Conservation (phyloP, 1,140 invertebrate species). For the Dufourea novaeangliae region DNA sequence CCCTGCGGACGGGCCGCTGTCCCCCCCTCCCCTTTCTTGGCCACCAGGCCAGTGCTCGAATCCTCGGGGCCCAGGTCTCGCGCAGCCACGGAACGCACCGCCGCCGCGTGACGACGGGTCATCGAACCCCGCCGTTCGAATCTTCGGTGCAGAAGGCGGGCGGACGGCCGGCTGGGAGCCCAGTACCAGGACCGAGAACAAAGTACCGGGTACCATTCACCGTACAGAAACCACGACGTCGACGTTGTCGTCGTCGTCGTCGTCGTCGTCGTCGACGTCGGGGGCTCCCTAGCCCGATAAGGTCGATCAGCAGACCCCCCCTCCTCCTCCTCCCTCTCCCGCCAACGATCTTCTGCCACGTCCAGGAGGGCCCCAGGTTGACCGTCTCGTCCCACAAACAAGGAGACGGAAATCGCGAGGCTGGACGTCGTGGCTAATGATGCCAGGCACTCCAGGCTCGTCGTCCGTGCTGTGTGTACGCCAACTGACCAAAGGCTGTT, state of each 20-base stretch:
- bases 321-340: constrained; percentile 19
- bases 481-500: background rate
- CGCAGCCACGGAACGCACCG: too few relatives aligned
- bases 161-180: too few relatives aligned
- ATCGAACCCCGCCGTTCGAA: constrained; percentile 58
- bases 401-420: constrained; percentile 53
- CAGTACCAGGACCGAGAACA: constrained; percentile 60
- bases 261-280: too few relatives aligned
- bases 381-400: constrained; percentile 53
- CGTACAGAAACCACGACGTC: constrained; percentile 33
- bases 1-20: constrained; percentile 46
- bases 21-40: too few relatives aligned
- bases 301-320: constrained; percentile 23
- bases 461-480: constrained; percentile 6
- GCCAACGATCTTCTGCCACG: background rate
- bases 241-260: too few relatives aligned
- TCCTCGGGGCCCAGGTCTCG: constrained; percentile 17
- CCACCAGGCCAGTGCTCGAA: constrained; percentile 47
- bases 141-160: constrained; percentile 45
- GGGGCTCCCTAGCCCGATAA: constrained; percentile 45
- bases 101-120: constrained; percentile 45
- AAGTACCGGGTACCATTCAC: constrained; percentile 60
- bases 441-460: constrained; percentile 37
- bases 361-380: too few relatives aligned
- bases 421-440: constrained; percentile 56